Conservation (phyloP, 2,888 invertebrate species). For the Yponomeuta evonymella region DNA sequence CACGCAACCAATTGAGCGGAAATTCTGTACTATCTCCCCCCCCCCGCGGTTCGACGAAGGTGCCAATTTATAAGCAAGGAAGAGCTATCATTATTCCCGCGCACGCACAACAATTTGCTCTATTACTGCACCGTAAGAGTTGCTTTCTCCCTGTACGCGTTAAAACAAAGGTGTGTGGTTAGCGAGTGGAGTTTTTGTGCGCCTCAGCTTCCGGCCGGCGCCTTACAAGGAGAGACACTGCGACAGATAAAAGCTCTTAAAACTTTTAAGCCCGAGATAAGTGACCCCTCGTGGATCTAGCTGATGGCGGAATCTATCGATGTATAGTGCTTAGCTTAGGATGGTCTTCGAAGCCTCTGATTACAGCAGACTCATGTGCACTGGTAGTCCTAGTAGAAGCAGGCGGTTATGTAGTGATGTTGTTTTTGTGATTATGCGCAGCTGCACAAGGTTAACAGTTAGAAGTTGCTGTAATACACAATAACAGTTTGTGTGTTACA, state of each 20-base stretch:
- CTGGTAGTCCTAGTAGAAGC: too few relatives aligned
- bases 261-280: neutral
- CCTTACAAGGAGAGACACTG: neutral
- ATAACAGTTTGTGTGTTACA: too few relatives aligned
- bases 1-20: too few relatives aligned
- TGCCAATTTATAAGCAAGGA: constrained; percentile 15
- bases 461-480: too few relatives aligned
- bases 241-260: constrained; percentile 8
- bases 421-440: too few relatives aligned
- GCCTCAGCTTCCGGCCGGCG: neutral
- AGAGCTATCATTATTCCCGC: constrained; percentile 4
- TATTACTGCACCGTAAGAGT: neutral
- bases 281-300: neutral
- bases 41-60: neutral
- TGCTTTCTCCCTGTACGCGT: neutral
- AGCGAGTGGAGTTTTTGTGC: neutral
- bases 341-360: too few relatives aligned
- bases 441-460: too few relatives aligned
- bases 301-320: neutral
- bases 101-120: neutral
- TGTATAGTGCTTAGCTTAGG: neutral
- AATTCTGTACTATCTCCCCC: neutral
- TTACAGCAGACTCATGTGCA: too few relatives aligned
- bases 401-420: too few relatives aligned
- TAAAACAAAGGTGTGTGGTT: constrained; percentile 6